Conservation (phyloP, 2,797 vertebrate species). For the Leucoraja ocellata region DNA sequence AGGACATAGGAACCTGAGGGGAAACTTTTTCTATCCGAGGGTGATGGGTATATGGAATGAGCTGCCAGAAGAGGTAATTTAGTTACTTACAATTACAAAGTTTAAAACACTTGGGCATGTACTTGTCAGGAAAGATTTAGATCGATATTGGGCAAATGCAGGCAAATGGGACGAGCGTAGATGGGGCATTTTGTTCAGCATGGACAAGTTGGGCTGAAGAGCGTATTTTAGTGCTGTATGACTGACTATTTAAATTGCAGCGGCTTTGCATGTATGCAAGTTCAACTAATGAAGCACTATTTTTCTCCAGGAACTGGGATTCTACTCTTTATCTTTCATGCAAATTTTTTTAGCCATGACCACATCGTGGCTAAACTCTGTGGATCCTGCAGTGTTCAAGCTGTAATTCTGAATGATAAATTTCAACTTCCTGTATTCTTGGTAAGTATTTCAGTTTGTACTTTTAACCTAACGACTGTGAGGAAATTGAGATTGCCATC, state of each 20-base stretch:
- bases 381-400: slow-evolving; percentile 89
- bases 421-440: slow-evolving; percentile 95
- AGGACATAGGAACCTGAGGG: too few relatives aligned
- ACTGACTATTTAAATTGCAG: background rate
- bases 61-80: too few relatives aligned
- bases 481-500: background rate
- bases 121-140: too few relatives aligned
- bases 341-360: slow-evolving; percentile 74
- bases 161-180: too few relatives aligned
- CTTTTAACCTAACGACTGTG: background rate
- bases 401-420: slow-evolving; percentile 92
- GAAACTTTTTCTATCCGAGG: too few relatives aligned
- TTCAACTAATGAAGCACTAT: background rate
- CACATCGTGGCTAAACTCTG: slow-evolving; percentile 82
- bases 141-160: too few relatives aligned
- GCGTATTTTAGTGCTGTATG: too few relatives aligned
- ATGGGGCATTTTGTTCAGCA: too few relatives aligned
- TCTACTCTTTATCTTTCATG: slow-evolving; percentile 89
- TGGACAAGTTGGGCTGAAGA: too few relatives aligned
- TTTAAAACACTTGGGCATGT: too few relatives aligned
- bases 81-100: too few relatives aligned
- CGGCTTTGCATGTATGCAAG: background rate
- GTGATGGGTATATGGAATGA: too few relatives aligned
- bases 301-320: slow-evolving; percentile 73
- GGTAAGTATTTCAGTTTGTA: slow-evolving; percentile 59